phyloP scores from a whole-genome alignment of 2,113 vertebrate species.

The Arizona elegans region DNA sequence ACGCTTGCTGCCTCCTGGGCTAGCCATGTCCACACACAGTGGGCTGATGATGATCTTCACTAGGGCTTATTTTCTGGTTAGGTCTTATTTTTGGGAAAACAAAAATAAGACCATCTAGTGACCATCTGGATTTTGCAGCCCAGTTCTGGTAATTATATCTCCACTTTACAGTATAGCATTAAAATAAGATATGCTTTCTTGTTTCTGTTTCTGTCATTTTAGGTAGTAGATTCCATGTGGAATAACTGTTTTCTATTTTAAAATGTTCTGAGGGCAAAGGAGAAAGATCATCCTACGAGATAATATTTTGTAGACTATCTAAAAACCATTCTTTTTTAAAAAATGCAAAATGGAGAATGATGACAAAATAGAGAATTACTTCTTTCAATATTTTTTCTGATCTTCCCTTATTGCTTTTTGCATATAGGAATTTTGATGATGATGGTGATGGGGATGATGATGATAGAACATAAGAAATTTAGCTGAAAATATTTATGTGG shows the following conservation, averaged over 20 bases:
- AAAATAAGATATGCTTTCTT: neutral
- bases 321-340: neutral
- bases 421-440: too few relatives aligned
- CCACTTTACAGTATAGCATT: neutral
- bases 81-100: too few relatives aligned
- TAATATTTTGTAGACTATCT: neutral
- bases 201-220: neutral
- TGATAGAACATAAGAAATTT: too few relatives aligned
- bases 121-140: neutral
- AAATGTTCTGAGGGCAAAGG: neutral
- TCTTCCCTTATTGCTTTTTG: too few relatives aligned
- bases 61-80: too few relatives aligned
- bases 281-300: neutral
- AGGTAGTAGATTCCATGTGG: neutral
- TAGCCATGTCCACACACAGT: too few relatives aligned
- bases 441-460: too few relatives aligned
- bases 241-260: neutral
- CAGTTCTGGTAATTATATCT: neutral
- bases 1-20: too few relatives aligned
- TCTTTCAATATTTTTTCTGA: too few relatives aligned
- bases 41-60: too few relatives aligned
- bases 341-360: neutral
- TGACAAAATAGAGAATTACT: neutral
- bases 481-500: too few relatives aligned
- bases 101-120: neutral